Evolutionary conservation across 2,113 vertebrate species (phyloP).

Genomic region (Charadrius vociferus): DNA sequence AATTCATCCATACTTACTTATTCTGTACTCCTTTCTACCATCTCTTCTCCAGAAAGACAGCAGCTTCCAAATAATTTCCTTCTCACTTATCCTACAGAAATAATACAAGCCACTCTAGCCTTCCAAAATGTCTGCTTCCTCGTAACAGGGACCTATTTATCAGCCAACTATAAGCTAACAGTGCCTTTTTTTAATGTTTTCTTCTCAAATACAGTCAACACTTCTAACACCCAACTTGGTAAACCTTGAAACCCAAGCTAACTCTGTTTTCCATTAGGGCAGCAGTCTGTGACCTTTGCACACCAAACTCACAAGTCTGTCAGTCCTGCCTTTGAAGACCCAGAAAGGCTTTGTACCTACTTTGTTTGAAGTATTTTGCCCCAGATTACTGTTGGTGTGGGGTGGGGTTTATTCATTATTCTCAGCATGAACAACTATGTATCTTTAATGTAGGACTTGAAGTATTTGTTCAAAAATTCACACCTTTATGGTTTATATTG

Average conservation of each 20-base stretch:
- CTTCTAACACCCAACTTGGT: accelerated
- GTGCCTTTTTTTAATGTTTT: neutral
- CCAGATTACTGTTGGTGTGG: no score
- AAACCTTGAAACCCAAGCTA: neutral
- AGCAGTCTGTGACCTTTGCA: neutral
- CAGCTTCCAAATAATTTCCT: neutral
- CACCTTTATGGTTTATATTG: accelerated
- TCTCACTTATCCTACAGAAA: neutral
- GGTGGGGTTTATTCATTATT: accelerated
- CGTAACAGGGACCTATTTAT: neutral
- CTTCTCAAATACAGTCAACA: neutral
- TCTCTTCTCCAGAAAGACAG: neutral
- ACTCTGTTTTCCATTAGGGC: neutral
- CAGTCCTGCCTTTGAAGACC: neutral
- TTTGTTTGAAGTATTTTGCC: neutral
- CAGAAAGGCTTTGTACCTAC: neutral
- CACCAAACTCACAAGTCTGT: neutral
- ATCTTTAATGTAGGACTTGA: neutral
- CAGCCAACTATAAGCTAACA: neutral
- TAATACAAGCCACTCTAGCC: accelerated
- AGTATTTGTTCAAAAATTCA: neutral
- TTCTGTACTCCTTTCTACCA: neutral
- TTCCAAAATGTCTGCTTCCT: neutral
- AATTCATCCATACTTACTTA: neutral
- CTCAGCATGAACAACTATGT: neutral